Evolutionary conservation across 2,797 vertebrate species (phyloP).

Genomic region (Cetoscarus ocellatus): DNA sequence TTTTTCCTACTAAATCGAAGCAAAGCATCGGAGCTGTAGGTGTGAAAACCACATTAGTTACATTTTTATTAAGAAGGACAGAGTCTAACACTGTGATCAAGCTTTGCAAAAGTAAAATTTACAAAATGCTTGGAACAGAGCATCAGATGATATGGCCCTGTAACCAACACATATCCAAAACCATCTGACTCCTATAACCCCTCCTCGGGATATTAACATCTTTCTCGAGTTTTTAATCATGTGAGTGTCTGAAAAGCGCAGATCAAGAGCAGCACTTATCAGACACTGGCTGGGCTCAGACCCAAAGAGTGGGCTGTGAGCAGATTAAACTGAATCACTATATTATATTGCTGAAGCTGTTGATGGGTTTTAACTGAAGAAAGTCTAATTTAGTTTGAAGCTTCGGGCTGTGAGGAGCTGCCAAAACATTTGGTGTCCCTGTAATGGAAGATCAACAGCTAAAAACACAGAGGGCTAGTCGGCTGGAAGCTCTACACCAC

Average conservation of each 20-base stretch:
- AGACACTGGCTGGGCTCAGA: conserved; percentile 40
- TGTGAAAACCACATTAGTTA: too few relatives aligned
- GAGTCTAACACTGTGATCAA: too few relatives aligned
- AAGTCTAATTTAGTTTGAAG: conserved; percentile 49
- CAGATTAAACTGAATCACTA: conserved; percentile 62
- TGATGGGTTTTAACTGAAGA: conserved; percentile 48
- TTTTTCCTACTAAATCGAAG: too few relatives aligned
- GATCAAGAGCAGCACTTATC: conserved; percentile 30
- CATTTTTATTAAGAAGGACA: too few relatives aligned
- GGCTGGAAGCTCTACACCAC: conserved; percentile 24
- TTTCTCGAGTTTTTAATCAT: conserved; percentile 27
- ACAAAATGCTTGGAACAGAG: too few relatives aligned
- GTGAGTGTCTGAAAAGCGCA: conserved; percentile 27
- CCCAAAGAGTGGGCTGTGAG: conserved; percentile 47
- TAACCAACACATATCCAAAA: too few relatives aligned
- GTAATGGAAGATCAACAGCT: conserved; percentile 37
- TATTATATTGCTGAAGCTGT: conserved; percentile 47
- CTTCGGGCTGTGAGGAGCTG: conserved; percentile 34
- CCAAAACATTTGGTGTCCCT: conserved; percentile 39
- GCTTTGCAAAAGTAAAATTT: too few relatives aligned
- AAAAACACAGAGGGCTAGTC: conserved; percentile 25
- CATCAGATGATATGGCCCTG: too few relatives aligned
- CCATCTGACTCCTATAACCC: not conserved
- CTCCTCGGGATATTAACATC: conserved; percentile 14
- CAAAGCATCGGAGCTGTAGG: too few relatives aligned